Percentiles rank a stretch among this genome's conserved stretches.
These are phyloP conservation scores for Callipepla californica DNA, from an alignment of 2,113 vertebrate species.

Conservation along the genomic window DNA sequence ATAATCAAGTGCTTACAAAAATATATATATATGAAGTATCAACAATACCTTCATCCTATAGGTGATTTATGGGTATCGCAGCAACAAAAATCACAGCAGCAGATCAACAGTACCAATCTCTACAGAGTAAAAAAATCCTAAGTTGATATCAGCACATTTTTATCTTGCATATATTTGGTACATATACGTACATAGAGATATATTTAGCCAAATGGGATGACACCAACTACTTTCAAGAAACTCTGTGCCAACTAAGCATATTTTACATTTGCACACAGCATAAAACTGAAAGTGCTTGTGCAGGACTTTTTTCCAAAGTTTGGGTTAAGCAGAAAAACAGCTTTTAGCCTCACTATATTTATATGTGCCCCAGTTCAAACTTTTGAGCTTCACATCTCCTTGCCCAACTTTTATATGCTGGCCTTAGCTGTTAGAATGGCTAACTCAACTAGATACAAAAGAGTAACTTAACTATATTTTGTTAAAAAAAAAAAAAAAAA, in stretches of 20 bases:
- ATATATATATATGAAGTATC: too few relatives aligned
- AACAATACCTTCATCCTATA: background rate
- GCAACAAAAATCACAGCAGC: background rate
- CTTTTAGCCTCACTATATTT: background rate
- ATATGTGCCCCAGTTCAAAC: background rate
- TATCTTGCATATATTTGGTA: background rate
- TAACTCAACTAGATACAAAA: background rate
- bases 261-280: conserved; percentile 32
- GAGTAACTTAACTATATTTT: background rate
- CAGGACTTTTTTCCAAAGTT: conserved; percentile 18
- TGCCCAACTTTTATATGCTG: background rate
- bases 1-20: background rate
- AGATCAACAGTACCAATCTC: background rate
- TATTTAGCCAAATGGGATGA: conserved; percentile 15
- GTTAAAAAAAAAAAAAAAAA: background rate
- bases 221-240: conserved; percentile 44
- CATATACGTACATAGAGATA: background rate
- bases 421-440: background rate
- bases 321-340: conserved; percentile 45
- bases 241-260: conserved; percentile 54
- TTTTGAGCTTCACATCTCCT: background rate
- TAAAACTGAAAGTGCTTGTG: conserved; percentile 40
- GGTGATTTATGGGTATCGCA: background rate
- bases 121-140: background rate
- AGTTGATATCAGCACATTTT: background rate